A percentile compares a stretch with the other conserved stretches of the same genome.
Conservation (phyloP, 2,797 vertebrate genomes). For the Dromococcyx pavoninus region DNA sequence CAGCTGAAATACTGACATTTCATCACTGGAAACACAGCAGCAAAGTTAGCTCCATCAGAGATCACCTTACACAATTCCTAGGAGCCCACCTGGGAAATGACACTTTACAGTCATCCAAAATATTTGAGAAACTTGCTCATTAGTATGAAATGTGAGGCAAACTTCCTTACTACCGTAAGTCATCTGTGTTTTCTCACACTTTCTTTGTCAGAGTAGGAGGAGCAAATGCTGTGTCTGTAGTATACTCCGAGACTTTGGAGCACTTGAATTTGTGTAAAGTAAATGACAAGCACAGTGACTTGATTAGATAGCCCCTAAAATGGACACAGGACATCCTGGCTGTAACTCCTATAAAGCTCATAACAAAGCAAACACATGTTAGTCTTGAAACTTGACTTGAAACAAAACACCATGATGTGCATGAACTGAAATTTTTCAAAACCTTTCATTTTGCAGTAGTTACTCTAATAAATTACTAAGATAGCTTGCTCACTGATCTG, state of each 20-base stretch:
- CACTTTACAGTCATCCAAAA: not conserved
- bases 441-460: not conserved
- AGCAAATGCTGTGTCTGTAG: not conserved
- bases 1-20: not conserved
- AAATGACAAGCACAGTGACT: not conserved
- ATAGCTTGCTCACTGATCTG: not conserved
- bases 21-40: not conserved
- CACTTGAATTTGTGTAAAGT: not conserved
- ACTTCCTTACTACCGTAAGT: not conserved
- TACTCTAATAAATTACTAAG: not conserved
- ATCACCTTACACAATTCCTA: not conserved
- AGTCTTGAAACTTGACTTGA: not conserved
- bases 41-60: not conserved
- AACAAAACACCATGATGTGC: not conserved
- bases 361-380: not conserved
- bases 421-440: not conserved
- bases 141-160: not conserved
- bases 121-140: not conserved
- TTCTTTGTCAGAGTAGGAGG: not conserved
- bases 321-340: not conserved
- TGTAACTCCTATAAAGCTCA: not conserved
- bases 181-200: not conserved
- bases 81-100: not conserved
- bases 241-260: not conserved
- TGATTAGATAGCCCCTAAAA: not conserved